Conservation (phyloP, 92 coral and sea anemone genomes). For the Plumapathes pennacea region DNA sequence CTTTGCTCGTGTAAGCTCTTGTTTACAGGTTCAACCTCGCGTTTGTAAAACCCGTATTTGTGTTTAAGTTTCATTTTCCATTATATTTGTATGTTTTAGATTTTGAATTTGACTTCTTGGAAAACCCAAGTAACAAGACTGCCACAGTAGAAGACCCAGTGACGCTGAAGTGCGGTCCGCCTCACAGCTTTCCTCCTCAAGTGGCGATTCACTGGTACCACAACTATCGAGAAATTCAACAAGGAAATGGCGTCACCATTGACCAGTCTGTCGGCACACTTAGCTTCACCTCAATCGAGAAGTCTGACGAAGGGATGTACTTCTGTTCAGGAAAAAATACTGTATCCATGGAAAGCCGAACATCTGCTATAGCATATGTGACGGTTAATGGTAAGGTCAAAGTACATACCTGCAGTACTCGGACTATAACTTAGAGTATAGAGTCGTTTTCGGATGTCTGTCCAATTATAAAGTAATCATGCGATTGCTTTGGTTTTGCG, state of each 20-base stretch:
- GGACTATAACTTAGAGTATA: no score
- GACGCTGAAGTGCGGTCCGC: conserved; percentile 69
- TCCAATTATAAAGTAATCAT: no score
- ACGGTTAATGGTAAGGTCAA: conserved; percentile 90
- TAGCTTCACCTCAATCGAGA: conserved; percentile 55
- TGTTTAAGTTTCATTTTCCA: no score
- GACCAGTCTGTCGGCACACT: conserved; percentile 75
- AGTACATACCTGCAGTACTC: no score
- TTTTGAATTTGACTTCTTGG: conserved; percentile 67
- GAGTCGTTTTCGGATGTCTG: no score
- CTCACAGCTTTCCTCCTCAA: conserved; percentile 66
- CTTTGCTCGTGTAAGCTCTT: no score
- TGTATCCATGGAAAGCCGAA: conserved; percentile 40
- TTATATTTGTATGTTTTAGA: conserved; percentile 43
- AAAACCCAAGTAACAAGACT: conserved; percentile 72
- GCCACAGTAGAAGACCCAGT: conserved; percentile 63
- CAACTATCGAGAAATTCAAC: conserved; percentile 62
- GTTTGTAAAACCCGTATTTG: no score
- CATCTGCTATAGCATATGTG: conserved; percentile 62
- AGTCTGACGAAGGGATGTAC: conserved; percentile 90
- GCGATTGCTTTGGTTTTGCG: no score
- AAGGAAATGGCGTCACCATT: conserved; percentile 46
- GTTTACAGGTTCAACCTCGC: no score
- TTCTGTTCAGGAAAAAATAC: conserved; percentile 81
- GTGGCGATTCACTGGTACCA: conserved; percentile 80